These are phyloP conservation scores for Bradynema listronoti DNA, from an alignment of 1,140 invertebrate genomes.

Conservation along the genomic window DNA sequence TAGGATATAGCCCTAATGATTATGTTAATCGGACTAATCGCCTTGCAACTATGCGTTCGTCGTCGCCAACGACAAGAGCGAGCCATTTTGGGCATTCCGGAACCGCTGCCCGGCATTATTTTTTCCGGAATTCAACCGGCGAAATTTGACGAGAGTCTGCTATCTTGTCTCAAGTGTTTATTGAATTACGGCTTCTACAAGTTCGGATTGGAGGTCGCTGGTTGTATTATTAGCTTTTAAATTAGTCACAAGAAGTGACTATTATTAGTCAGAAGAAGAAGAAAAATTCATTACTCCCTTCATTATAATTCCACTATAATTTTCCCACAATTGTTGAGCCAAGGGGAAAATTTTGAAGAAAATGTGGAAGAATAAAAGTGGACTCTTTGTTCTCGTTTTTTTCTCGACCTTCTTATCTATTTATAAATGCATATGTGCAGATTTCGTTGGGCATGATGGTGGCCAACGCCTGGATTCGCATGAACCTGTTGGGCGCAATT, in stretches of 20 bases:
- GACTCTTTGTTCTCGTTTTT: too few relatives aligned
- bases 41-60: slow-evolving; percentile 38
- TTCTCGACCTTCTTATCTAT: too few relatives aligned
- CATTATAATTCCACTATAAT: too few relatives aligned
- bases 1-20: slow-evolving; percentile 36
- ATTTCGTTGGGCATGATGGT: slow-evolving; percentile 77
- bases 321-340: too few relatives aligned
- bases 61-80: slow-evolving; percentile 46
- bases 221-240: too few relatives aligned
- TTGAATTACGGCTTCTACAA: slow-evolving; percentile 87
- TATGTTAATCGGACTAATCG: slow-evolving; percentile 45
- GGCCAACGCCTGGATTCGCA: slow-evolving; percentile 74
- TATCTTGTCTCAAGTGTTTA: slow-evolving; percentile 75
- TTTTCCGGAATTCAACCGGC: slow-evolving; percentile 70
- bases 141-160: slow-evolving; percentile 76
- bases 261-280: too few relatives aligned
- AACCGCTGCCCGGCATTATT: slow-evolving; percentile 66
- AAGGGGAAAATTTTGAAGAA: too few relatives aligned
- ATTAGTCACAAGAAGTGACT: too few relatives aligned
- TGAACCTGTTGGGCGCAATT: slow-evolving; percentile 80
- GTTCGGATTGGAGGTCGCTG: slow-evolving; percentile 77
- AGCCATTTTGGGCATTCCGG: slow-evolving; percentile 16
- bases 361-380: too few relatives aligned
- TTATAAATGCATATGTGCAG: too few relatives aligned
- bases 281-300: too few relatives aligned